Evolutionary conservation across 2,888 invertebrate species (phyloP).

Genomic region (Autographa gamma): DNA sequence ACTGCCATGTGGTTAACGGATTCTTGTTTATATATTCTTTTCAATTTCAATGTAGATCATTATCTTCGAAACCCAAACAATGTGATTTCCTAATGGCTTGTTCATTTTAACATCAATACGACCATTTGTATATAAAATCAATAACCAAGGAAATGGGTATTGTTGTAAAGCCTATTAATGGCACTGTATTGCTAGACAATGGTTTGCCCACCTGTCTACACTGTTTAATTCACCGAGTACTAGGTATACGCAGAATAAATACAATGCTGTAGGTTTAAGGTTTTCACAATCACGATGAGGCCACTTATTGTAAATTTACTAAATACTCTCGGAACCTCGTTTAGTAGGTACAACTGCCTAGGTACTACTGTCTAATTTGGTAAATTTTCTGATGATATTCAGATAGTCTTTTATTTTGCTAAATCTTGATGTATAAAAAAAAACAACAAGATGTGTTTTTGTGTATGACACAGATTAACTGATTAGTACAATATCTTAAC

Average conservation of each 20-base stretch:
- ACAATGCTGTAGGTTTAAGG: not conserved
- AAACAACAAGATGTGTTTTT: no score
- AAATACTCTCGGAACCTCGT: no score
- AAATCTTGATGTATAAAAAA: no score
- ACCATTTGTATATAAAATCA: slow-evolving; percentile 1
- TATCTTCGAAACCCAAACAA: not conserved
- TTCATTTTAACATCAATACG: slow-evolving; percentile 1
- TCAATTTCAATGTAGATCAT: no score
- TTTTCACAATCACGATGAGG: not conserved
- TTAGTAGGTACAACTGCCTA: no score
- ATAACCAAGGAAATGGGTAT: slow-evolving; percentile 2
- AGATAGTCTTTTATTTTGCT: no score
- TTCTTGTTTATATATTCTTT: no score
- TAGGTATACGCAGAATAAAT: not conserved
- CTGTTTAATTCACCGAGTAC: not conserved
- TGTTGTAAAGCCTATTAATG: slow-evolving; percentile 2
- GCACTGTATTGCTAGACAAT: not conserved
- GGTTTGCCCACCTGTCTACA: slow-evolving; percentile 4
- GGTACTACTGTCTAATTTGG: no score
- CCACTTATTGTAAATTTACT: not conserved
- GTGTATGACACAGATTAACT: no score
- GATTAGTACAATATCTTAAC: no score
- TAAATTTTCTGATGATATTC: no score
- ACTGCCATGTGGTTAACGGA: no score
- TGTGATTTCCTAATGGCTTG: not conserved